A percentile compares a stretch with the other conserved stretches of the same genome.
These are phyloP conservation scores for Phacellophora camtschatica DNA, from an alignment of 30 jellyfish, hydroid and myxozoan genomes.

Conservation along the genomic window DNA sequence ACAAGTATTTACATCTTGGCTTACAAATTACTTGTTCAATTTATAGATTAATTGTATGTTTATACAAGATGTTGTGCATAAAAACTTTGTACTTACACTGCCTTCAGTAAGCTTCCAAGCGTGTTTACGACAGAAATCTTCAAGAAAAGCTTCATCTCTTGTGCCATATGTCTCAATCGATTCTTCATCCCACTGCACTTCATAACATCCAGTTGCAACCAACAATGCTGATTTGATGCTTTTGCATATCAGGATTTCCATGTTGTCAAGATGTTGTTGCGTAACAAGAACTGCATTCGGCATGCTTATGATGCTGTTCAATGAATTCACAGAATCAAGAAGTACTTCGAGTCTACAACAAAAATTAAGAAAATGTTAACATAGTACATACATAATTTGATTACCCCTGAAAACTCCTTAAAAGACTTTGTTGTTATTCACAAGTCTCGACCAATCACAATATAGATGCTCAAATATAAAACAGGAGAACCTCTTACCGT, in stretches of 20 bases:
- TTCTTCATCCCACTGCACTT: slow-evolving; percentile 32
- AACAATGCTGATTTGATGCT: slow-evolving; percentile 66
- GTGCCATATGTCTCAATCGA: not conserved
- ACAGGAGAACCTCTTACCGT: too few species aligned
- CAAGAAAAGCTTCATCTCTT: slow-evolving; percentile 5
- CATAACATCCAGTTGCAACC: slow-evolving; percentile 69
- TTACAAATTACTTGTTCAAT: too few species aligned
- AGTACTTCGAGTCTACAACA: slow-evolving; percentile 24
- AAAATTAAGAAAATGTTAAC: not conserved
- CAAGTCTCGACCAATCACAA: too few species aligned
- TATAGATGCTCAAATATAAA: too few species aligned
- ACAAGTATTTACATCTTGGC: too few species aligned
- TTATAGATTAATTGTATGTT: too few species aligned
- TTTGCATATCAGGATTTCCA: slow-evolving; percentile 32
- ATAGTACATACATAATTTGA: too few species aligned
- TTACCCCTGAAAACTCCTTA: too few species aligned
- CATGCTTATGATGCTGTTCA: slow-evolving; percentile 40
- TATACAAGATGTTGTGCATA: too few species aligned
- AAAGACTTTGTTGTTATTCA: too few species aligned
- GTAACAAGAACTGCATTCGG: slow-evolving; percentile 48
- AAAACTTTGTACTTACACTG: slow-evolving; percentile 58
- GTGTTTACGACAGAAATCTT: slow-evolving; percentile 75
- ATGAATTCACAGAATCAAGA: slow-evolving; percentile 30
- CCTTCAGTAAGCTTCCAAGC: slow-evolving; percentile 79
- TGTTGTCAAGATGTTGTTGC: slow-evolving; percentile 18